phyloP scores from a whole-genome alignment of 2,888 invertebrate species.

The Helicoverpa assulta region DNA sequence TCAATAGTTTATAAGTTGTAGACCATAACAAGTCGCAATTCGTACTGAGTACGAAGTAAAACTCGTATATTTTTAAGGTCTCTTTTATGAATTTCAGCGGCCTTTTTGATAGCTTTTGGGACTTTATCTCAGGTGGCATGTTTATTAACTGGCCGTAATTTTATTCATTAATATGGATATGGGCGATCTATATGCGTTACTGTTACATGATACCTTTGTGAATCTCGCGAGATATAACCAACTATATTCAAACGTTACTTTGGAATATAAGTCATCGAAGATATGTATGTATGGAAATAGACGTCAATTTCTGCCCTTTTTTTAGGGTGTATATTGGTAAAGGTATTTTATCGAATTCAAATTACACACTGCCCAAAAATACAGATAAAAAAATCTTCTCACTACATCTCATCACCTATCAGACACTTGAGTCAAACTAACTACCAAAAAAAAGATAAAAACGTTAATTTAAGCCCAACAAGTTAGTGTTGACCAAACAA shows the following conservation, averaged over 20 bases:
- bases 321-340: too few relatives aligned
- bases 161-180: conserved; percentile 1
- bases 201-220: neutral
- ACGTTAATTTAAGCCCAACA: conserved; percentile 21
- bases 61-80: neutral
- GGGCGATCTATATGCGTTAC: neutral
- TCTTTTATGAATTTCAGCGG: neutral
- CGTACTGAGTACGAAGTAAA: neutral
- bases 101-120: neutral
- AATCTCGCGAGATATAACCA: neutral
- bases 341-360: too few relatives aligned
- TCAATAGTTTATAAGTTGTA: neutral
- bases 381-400: too few relatives aligned
- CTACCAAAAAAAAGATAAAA: conserved; percentile 33
- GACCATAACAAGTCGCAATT: neutral
- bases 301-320: too few relatives aligned
- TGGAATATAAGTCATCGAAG: neutral
- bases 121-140: neutral
- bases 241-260: neutral
- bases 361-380: too few relatives aligned
- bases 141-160: neutral
- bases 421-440: neutral
- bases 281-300: too few relatives aligned
- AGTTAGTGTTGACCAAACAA: conserved; percentile 38
- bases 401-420: too few relatives aligned